phyloP scores from a whole-genome alignment of 2,888 invertebrate species.

The Schrankia costaestrigalis region DNA sequence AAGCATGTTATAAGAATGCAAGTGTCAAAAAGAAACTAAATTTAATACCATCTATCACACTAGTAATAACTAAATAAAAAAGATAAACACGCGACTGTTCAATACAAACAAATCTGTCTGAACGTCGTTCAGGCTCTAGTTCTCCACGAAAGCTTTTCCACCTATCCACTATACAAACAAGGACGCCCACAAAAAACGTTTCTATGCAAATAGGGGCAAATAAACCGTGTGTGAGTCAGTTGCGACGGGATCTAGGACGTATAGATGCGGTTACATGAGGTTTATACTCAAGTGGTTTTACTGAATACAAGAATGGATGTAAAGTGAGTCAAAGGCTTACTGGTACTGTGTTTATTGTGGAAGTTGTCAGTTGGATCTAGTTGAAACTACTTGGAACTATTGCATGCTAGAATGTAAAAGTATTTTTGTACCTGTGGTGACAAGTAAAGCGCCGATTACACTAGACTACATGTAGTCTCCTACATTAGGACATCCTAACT shows the following conservation, averaged over 20 bases:
- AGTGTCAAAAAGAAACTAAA: constrained; percentile 17
- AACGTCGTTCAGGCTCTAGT: constrained; percentile 52
- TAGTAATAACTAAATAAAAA: constrained; percentile 30
- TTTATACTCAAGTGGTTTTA: constrained; percentile 14
- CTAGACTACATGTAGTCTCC: no score
- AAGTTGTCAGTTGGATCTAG: no score
- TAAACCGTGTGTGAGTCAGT: constrained; percentile 70
- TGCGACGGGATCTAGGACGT: constrained; percentile 36
- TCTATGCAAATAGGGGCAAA: constrained; percentile 79
- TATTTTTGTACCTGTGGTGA: no score
- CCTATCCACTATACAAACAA: constrained; percentile 77
- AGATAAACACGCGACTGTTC: constrained; percentile 47
- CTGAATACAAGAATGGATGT: background rate
- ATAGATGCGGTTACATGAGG: constrained; percentile 28
- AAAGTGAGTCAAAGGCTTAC: no score
- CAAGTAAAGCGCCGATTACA: no score
- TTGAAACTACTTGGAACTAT: no score
- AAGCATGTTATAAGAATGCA: background rate
- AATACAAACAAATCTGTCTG: constrained; percentile 68
- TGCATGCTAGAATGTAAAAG: no score
- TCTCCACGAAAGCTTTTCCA: constrained; percentile 64
- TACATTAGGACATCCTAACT: no score
- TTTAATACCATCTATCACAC: constrained; percentile 32
- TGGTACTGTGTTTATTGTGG: no score
- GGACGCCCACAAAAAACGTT: constrained; percentile 79